Base-by-base conservation (phyloP, 2,113 vertebrate species). In the Neolamprologus tretocephalus region DNA sequence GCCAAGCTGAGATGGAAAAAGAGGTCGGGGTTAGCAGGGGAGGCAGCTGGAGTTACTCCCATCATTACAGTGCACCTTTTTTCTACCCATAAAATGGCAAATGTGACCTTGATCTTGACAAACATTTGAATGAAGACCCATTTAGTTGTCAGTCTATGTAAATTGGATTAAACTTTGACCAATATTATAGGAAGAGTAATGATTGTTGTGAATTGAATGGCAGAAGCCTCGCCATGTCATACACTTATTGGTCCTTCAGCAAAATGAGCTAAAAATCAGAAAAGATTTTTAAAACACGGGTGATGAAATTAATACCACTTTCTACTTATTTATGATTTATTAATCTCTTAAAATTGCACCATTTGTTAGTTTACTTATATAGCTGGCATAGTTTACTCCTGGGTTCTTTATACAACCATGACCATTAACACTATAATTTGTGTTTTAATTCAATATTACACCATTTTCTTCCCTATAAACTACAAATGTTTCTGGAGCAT, bases 1-100 rank as follows among this genome's bases (percentile, higher is more conserved):
- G 90, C 98, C 98, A 99, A 57, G 98, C 99, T 99, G 90, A 88
- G 35, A 81, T 26, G 63, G 42, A 89, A 35, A 80, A 37, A 55
- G 16, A 80, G 68, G 16, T 37, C 17, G 47, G 1, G 11, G 17
- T 11, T 75, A 49, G 45, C 66, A 71, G 4, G 37, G 37, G 13
- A 9, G 13, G 37, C 8, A 66, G 61, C 61, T 37, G 33, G 61
- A 66, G 7, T 37, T 68, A 66, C 19, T 68, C 33, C 33, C 19
- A 37, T 37, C 33, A 68, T 68, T 33, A 68, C 33, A 68, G 33
- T 37, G 19, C 63, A 68, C 10, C 6, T 37, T n/a, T 66, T 66
- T n/a, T 37, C 31, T 66, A n/a, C 4, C 2, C 33, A 66, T 13
- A 37, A 66, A 66, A 66, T 66, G 19, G 10, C 61, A 66, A 66